Evolutionary conservation across 2,888 invertebrate species (phyloP).

Genomic region (Elysia crispata): DNA sequence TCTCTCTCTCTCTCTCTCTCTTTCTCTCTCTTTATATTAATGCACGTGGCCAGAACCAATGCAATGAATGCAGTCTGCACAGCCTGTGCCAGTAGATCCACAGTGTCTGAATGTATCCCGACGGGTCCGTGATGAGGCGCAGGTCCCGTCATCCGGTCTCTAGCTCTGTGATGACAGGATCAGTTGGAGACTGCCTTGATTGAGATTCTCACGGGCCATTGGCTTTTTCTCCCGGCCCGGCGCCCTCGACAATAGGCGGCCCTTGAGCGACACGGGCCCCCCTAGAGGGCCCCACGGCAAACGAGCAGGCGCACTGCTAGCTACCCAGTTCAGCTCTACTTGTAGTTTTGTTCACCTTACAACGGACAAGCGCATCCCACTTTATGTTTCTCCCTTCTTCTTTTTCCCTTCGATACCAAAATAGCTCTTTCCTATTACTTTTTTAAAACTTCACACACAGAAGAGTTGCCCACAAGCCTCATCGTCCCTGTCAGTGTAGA

Average conservation of each 20-base stretch:
- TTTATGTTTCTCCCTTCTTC: too few species aligned
- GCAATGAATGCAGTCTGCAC: neutral
- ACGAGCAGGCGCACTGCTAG: slow-evolving; percentile 14
- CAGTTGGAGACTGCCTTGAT: slow-evolving; percentile 28
- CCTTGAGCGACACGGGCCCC: neutral
- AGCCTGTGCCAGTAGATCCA: too few species aligned
- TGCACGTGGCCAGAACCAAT: neutral
- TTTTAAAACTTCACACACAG: too few species aligned
- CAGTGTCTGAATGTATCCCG: too few species aligned
- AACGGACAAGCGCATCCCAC: too few species aligned
- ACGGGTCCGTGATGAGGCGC: neutral
- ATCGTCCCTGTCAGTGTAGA: too few species aligned
- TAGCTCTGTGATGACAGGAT: slow-evolving; percentile 39
- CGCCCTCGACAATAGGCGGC: slow-evolving; percentile 9
- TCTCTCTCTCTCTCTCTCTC: slow-evolving; percentile 38
- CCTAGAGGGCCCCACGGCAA: slow-evolving; percentile 13
- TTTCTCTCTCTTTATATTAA: slow-evolving; percentile 20
- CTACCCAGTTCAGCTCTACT: too few species aligned
- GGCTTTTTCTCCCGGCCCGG: slow-evolving; percentile 22
- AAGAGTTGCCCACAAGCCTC: too few species aligned
- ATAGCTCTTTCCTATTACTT: too few species aligned
- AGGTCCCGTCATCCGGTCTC: neutral
- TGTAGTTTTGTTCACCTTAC: too few species aligned
- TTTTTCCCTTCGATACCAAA: too few species aligned
- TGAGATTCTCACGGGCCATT: slow-evolving; percentile 36